Base-by-base conservation (phyloP, 2,113 vertebrate species). In the Chlorocebus sabaeus region DNA sequence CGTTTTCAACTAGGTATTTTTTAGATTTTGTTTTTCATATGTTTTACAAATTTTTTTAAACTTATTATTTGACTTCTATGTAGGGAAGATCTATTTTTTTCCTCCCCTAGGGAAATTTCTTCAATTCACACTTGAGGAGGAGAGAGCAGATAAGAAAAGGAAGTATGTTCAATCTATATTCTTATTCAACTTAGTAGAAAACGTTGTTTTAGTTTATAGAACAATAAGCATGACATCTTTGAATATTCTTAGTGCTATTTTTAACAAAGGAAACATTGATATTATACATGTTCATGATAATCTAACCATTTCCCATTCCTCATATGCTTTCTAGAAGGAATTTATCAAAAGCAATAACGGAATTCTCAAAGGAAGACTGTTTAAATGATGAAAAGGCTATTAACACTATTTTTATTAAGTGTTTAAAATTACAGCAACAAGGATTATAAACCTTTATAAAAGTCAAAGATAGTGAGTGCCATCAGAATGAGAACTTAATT, bases 381-480 rank as follows among this genome's bases (percentile, higher is more conserved):
- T 96, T 80, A 96, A 92, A 84, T 89, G 61, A 94, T 75, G 40
- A 95, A 94, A 98, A 90, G 55, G 61, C 76, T 93, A 95, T 96
- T 98, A 91, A 88, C n/a, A 93, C 50, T 45, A 89, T 75, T 96
- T 96, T 93, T 95, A 96, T 96, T 95, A 90, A 96, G 75, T 93
- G 85, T 88, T 94, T 81, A 95, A 97, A 95, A 94, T 94, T 83
- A 84, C 64, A 91, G 84, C 81, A 97, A 81, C 87, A 86, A 84
- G 14, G 76, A 90, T 93, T 75, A 82, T 76, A 93, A 91, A 97
- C 40, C 93, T 80, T 87, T 93, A 40, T 81, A 52, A 84, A 96
- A 96, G 89, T 94, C 89, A 92, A 92, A 94, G 81, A 76, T 40
- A 52, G 25, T 32, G 6, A 80, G 32, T 55, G 18, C 50, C 70